Base-by-base conservation (phyloP, 2,113 vertebrate species). In the Neodon shergylaensis region DNA sequence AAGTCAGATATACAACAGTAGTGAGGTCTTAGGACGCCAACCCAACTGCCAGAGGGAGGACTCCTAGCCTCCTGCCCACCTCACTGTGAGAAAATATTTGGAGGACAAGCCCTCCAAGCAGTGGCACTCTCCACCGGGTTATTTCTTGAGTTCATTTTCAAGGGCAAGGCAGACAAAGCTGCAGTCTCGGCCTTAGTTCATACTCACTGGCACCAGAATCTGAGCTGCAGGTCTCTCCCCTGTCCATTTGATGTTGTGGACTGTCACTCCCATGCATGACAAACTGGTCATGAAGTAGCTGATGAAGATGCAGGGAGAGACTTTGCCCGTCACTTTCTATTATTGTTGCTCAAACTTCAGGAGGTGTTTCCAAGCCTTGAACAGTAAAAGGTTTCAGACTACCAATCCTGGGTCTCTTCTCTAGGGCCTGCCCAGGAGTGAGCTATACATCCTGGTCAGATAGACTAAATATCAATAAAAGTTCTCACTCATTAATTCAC, bases 381-480 rank as follows among this genome's bases (percentile, higher is more conserved):
- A 58, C 1, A 88, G 10, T 54, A 28, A 63, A 6, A 63, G 28
- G n/a, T 6, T 94, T 58, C 49, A 52, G 21, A 78, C 24, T 54
- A 12, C 19, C 66, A 83, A 63, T 52, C 26, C 49, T 66, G 19
- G 94, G 61, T 52, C 22, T 70, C 12, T n/a, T 91, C n/a, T 92
- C 44, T 12, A 90, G 44, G 49, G 54, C 31, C 63, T 44, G 17
- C 19, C 61, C 28, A 88, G 24, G 12, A 90, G 90, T n/a, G 39
- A 88, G 21, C 4, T 13, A 0, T n/a, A 52, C 36, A 39, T 36
- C 33, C 22, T 74, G 24, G 10, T 90, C 39, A 94, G 36, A 66
- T 5, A 92, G 22, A 94, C 44, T 90, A 65, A 92, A 44, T n/a
- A 84, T 90, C 89, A 90, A 87, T 52, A 58, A 94, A 92, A 86